Conservation (phyloP, 1,140 invertebrate genomes). For the Andricus grossulariae region DNA sequence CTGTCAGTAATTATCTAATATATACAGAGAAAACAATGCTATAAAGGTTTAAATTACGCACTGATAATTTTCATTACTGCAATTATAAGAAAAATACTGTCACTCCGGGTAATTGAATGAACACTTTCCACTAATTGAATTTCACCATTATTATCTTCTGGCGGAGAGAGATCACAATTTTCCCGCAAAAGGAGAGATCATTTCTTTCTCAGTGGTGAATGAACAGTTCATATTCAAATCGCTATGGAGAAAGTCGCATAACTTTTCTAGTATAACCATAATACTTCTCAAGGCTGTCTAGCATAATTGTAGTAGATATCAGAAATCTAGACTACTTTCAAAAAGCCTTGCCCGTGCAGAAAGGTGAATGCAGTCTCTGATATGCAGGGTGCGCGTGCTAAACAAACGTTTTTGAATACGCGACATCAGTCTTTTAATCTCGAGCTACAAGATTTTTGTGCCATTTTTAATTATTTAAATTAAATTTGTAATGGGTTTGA, state of each 20-base stretch:
- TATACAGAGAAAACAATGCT: too few relatives aligned
- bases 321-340: constrained; percentile 66
- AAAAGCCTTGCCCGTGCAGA: constrained; percentile 60
- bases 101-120: neutral
- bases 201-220: neutral
- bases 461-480: neutral
- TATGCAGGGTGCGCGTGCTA: constrained; percentile 49
- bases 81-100: neutral
- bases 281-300: constrained; percentile 61
- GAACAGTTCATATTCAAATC: constrained; percentile 25
- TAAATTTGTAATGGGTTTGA: constrained; percentile 11
- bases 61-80: neutral
- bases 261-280: constrained; percentile 54
- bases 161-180: neutral
- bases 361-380: constrained; percentile 48
- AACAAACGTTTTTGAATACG: constrained; percentile 22
- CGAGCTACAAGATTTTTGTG: neutral
- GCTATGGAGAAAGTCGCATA: constrained; percentile 60
- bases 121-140: constrained; percentile 20
- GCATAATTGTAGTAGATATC: constrained; percentile 61
- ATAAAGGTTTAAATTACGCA: neutral
- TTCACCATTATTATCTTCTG: neutral
- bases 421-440: neutral
- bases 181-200: neutral
- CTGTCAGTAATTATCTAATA: too few relatives aligned